Evolutionary conservation across 2,797 vertebrate species (phyloP).

Genomic region (Aphelocoma californica): DNA sequence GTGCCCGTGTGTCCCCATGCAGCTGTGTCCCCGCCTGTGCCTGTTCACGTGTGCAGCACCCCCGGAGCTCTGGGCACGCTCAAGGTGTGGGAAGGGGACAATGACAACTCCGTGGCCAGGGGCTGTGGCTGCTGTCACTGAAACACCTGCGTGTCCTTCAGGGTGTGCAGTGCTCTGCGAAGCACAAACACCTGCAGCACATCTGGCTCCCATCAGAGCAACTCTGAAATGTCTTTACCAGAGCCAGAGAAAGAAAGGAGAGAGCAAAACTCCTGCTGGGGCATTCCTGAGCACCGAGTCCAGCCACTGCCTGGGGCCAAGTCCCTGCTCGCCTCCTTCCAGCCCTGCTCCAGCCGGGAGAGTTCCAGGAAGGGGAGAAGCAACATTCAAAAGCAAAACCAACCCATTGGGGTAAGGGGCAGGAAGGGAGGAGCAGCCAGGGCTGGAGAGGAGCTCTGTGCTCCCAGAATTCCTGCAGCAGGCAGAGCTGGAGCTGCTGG

Average conservation of each 20-base stretch:
- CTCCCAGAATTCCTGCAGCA: neutral
- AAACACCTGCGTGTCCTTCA: neutral
- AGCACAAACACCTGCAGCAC: constrained; percentile 43
- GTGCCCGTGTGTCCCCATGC: too few species aligned
- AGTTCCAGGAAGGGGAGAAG: constrained; percentile 1
- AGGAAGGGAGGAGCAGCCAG: neutral
- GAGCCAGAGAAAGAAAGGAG: neutral
- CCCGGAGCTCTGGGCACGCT: accelerated
- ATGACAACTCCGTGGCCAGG: accelerated
- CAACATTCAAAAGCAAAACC: neutral
- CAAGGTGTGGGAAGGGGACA: neutral
- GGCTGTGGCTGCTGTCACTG: neutral
- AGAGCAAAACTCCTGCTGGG: constrained; percentile 9
- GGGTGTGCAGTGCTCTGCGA: neutral
- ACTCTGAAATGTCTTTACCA: neutral
- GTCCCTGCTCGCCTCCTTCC: neutral
- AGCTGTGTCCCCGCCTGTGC: neutral
- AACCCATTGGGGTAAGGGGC: accelerated
- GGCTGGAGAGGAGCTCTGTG: neutral
- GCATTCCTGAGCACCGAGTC: neutral
- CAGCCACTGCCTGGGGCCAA: neutral
- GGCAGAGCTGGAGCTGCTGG: neutral
- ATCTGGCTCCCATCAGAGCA: constrained; percentile 41
- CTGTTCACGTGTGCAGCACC: neutral
- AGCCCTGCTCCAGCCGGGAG: neutral